Base-by-base conservation (phyloP, 2,797 vertebrate species). In the Macropodus opercularis region DNA sequence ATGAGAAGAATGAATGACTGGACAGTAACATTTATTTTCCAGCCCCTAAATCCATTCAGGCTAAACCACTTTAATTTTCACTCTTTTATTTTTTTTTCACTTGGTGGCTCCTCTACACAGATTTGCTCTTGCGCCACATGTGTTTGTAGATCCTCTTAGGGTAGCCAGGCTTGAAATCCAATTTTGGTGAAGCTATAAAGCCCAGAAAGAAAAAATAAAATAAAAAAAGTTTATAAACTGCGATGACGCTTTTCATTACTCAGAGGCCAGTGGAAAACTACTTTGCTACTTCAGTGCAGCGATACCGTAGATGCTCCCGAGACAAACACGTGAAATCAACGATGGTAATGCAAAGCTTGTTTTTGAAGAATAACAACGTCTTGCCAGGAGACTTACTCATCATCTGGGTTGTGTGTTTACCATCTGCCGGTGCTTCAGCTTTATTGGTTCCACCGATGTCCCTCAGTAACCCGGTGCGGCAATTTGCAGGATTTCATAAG, bases 111-210 rank as follows among this genome's bases (percentile, higher is more conserved):
- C 74, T 78, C 56, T 62, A 66, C 81, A 72, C 74, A 81, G 58
- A 80, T 81, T 80, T 83, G 55, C 77, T 74, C 74, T 76, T 68
- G 77, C 74, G 69, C 80, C 76, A 85, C 80, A 80, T 83, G 69
- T 81, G 83, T 87, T 84, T 85, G 70, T 64, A 79, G 80, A 88
- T 86, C 81, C 77, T 85, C 80, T 86, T 82, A 84, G 82, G 72
- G 78, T 87, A 86, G 80, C 86, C 79, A 74, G 62, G 85, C 84
- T 81, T 88, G 79, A 90, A 89, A 90, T 89, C 79, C 85, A 89
- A 87, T 89, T 86, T 85, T 86, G 66, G 82, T 80, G 61, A 81
- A 82, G 83, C 82, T 85, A 85, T 86, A 79, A 86, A 84, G 73
- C 55, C 55, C 46, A 59, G 50, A 34, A 29, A 44, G 3, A 19